Base-by-base conservation (phyloP, 2,113 vertebrate species). In the Synodontis membranacea region DNA sequence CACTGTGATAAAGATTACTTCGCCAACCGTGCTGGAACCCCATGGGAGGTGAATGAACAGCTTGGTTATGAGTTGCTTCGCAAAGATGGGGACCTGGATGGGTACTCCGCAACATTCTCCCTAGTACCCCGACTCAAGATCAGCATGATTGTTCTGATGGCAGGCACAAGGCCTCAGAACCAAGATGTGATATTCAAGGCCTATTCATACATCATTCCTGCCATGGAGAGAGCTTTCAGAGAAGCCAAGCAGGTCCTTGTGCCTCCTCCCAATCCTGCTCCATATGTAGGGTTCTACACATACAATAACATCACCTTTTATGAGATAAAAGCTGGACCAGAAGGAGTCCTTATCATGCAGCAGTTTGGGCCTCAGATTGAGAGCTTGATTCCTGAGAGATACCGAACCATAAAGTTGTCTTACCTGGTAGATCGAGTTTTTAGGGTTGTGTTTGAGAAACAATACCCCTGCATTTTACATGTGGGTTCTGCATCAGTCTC, bases 301-400 rank as follows among this genome's bases (percentile, higher is more conserved):
- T 98, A 96, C 39, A 94, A 93, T 70, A 98, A 98, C 78, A 91
- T 96, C 82, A 98, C 97, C 28, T 98, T 97, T 92, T 97, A 97
- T 3, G 95, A 98, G 93, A 97, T 98, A 85, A 96, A 94, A 86
- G 93, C 89, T 0, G 96, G 95, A 0, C 82, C 93, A 0, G 91
- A 90, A 0, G 95, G 96, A 8, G 96, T 96, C 37, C 92, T 99
- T 84, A 80, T 95, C 83, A 96, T 98, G 96, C 96, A 96, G 90
- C 97, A 98, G 88, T 97, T 98, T 84, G 97, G 97, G 37, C 96
- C 97, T 5, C 97, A 96, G 0, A 93, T 96, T 7, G 96, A 97
- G 88, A 90, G 95, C 83, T 91, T 95, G 42, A 96, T 98, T 72
- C 96, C 96, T 0, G 93, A 95, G 23, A 95, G 92, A 5, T 99